phyloP scores from a whole-genome alignment of 2,113 vertebrate species.

The human region GRCh38 chr1:34005001-34005500 shows the following conservation, averaged over 20 bases:
- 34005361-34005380: neutral
- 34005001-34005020: neutral
- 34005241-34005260: neutral
- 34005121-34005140: constrained; percentile 25
- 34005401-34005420: neutral
- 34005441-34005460: neutral
- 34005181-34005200: neutral
- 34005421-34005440: no score
- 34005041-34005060: neutral
- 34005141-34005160: constrained; percentile 20
- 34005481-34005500: neutral
- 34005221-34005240: neutral
- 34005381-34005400: neutral
- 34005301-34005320: neutral
- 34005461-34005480: rapidly evolving
- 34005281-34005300: neutral
- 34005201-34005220: neutral
- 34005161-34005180: neutral
- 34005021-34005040: neutral
- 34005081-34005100: neutral
- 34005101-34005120: constrained; percentile 37
- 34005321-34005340: neutral
- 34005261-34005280: neutral
- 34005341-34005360: neutral
- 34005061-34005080: neutral